phyloP scores from a whole-genome alignment of 1,140 invertebrate genomes.

The Drosophila cardini region DNA sequence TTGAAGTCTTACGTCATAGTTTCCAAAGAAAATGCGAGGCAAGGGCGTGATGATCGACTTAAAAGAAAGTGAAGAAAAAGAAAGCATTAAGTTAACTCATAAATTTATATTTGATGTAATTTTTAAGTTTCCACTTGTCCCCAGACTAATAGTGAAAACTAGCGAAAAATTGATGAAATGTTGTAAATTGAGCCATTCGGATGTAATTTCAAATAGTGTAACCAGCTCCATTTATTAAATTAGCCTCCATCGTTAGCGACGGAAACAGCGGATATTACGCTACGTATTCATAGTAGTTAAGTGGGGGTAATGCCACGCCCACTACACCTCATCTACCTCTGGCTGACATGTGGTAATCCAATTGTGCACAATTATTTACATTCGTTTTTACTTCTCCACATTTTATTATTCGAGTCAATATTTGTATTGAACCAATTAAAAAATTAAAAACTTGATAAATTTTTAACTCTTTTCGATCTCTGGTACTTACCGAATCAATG shows the following conservation, averaged over 20 bases:
- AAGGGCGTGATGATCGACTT: conserved; percentile 86
- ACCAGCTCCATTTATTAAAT: conserved; percentile 53
- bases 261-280: conserved; percentile 9
- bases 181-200: conserved; percentile 42
- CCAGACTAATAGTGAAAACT: conserved; percentile 20
- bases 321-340: too few species aligned
- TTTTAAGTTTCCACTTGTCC: not conserved
- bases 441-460: too few species aligned
- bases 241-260: conserved; percentile 36
- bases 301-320: not conserved
- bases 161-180: conserved; percentile 46
- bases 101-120: conserved; percentile 19
- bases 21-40: conserved; percentile 88
- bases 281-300: not conserved
- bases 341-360: conserved; percentile 7
- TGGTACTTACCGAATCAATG: conserved; percentile 26
- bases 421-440: too few species aligned
- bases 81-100: conserved; percentile 81
- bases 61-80: not conserved
- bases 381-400: not conserved
- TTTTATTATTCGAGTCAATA: too few species aligned
- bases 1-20: conserved; percentile 88
- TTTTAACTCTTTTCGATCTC: not conserved
- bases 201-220: conserved; percentile 41
- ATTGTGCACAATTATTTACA: not conserved